Conservation (phyloP, 2,888 invertebrate genomes). For the Heteromurus nitidus region DNA sequence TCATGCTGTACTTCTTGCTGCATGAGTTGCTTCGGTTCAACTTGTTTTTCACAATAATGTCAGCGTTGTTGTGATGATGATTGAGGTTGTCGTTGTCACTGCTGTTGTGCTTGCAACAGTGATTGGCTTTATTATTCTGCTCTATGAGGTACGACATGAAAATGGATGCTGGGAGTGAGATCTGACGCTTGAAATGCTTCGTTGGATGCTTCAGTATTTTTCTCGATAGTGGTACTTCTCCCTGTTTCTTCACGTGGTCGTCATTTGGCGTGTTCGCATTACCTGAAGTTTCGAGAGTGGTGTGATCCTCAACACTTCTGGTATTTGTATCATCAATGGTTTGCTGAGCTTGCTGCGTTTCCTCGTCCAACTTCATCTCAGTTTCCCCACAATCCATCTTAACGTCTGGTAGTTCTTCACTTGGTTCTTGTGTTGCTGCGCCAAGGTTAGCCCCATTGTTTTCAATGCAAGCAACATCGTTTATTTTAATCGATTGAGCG, state of each 20-base stretch:
- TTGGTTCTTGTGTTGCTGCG: too few relatives aligned
- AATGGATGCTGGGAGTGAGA: conserved; percentile 71
- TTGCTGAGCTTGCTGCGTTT: too few relatives aligned
- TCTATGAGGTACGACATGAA: conserved; percentile 68
- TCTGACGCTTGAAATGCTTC: conserved; percentile 68
- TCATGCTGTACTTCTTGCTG: conserved; percentile 15
- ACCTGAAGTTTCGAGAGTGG: neutral
- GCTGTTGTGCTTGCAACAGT: conserved; percentile 19
- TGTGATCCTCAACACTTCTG: neutral
- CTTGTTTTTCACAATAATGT: conserved; percentile 31
- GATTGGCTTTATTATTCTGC: conserved; percentile 53
- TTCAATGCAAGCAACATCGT: too few relatives aligned
- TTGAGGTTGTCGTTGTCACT: conserved; percentile 8
- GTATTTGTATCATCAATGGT: neutral
- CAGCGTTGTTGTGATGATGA: conserved; percentile 10
- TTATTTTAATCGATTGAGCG: conserved; percentile 24
- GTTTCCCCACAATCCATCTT: too few relatives aligned
- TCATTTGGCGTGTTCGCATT: neutral
- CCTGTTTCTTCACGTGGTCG: neutral
- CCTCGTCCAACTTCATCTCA: too few relatives aligned
- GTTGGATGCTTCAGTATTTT: conserved; percentile 44
- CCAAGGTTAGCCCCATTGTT: too few relatives aligned
- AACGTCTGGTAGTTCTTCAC: too few relatives aligned
- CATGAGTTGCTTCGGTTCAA: conserved; percentile 48
- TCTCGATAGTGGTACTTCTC: neutral